These are phyloP conservation scores for Dolichoris vasculosae DNA, from an alignment of 1,140 invertebrate species.

Conservation along the genomic window DNA sequence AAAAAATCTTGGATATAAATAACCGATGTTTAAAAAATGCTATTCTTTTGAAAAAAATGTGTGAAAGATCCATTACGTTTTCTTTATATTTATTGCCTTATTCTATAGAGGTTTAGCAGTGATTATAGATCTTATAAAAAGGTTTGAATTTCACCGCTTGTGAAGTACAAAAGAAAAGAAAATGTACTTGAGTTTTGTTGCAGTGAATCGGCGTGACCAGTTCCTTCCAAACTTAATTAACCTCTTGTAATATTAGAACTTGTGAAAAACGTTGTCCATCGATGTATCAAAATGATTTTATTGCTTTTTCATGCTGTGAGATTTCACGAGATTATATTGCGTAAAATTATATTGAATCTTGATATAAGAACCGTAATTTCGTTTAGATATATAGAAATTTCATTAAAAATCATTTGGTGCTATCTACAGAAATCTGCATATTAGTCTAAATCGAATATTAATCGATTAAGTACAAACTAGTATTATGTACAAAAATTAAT, in stretches of 20 bases:
- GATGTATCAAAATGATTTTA: conserved; percentile 32
- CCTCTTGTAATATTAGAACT: conserved; percentile 24
- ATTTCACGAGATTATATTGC: conserved; percentile 39
- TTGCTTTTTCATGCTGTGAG: conserved; percentile 40
- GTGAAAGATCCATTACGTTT: background rate
- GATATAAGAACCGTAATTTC: background rate
- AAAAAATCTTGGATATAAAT: background rate
- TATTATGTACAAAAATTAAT: no score
- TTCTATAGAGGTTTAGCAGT: background rate
- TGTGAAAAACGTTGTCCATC: conserved; percentile 25
- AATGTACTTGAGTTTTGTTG: conserved; percentile 17
- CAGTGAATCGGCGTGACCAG: conserved; percentile 15
- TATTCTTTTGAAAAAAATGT: background rate
- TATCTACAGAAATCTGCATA: background rate
- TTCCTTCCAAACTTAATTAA: conserved; percentile 42
- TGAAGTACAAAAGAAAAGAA: background rate
- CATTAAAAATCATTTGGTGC: conserved; percentile 8
- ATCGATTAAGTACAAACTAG: no score
- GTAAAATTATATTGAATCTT: conserved; percentile 20
- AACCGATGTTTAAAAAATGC: background rate
- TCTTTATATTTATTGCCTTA: background rate
- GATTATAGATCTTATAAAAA: conserved; percentile 16
- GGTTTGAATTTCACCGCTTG: conserved; percentile 1
- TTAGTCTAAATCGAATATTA: background rate
- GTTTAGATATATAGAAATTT: conserved; percentile 1